Evolutionary conservation across 2,113 vertebrate genomes (phyloP), one percentile per base, ranked within the genome.

Genomic region (Actenoides hombroni): DNA sequence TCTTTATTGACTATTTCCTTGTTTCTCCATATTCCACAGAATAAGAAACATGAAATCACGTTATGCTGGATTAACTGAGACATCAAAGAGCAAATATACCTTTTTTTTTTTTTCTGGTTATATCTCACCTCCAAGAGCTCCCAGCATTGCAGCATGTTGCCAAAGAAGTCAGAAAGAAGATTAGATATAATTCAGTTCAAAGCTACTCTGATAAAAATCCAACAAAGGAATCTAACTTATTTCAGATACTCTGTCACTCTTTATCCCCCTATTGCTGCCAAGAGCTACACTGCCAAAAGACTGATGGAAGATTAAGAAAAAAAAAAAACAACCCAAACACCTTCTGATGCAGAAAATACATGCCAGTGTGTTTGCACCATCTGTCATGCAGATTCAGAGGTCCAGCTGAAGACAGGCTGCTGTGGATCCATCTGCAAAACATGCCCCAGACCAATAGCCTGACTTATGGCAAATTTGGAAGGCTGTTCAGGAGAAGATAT

Each of bases 351-450:
- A 94, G 89, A 79, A 96, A 94, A 94, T 89, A 78, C 88, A 86
- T 87, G 86, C 84, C 77, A 90, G 79, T 78, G 61, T 80, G 59
- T 92, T 88, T 83, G 40, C 44, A 86, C 94, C 95, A 94, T 95
- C 96, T 98, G 96, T 82, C 86, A 89, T 24, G 74, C 57, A 81
- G 90, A 73, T 93, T 93, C 93, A 86, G 96, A 84, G 95, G 49
- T 78, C 91, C 94, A 87, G 90, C 85, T 95, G 93, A 89, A 86
- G 88, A 93, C 25, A 57, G 79, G 91, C 79, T 96, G 92, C 94
- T 94, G 91, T 28, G 77, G 82, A 59, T 68, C 83, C 94, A 77
- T 94, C 95, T 96, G 95, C 90, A 91, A 46, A 86, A 37, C 56
- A 42, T 51, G 56, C 61, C 92, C 88, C 82, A 79, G 80, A 93